Evolutionary conservation across 1,140 invertebrate species (phyloP).

Genomic region (Euura lappo): DNA sequence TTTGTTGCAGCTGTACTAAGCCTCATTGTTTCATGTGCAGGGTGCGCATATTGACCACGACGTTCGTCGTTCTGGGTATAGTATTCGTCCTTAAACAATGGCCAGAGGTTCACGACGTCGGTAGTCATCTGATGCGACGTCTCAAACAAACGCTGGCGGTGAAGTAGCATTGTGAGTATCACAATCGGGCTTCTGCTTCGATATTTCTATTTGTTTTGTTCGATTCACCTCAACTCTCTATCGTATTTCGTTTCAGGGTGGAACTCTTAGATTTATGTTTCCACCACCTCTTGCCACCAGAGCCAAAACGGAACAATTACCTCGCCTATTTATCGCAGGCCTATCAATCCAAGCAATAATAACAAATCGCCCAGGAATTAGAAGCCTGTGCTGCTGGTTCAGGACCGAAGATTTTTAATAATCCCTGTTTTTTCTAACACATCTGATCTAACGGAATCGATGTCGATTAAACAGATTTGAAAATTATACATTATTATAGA

Average conservation of each 20-base stretch:
- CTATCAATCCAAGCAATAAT: no score
- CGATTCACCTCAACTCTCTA: not conserved
- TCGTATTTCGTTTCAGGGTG: conserved; percentile 34
- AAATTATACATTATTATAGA: no score
- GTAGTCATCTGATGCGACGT: conserved; percentile 71
- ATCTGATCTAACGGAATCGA: no score
- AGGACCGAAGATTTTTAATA: no score
- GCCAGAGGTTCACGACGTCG: conserved; percentile 83
- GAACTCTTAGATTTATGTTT: conserved; percentile 40
- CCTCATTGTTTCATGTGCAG: conserved; percentile 69
- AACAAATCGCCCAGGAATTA: no score
- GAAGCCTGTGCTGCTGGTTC: no score
- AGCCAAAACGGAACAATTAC: no score
- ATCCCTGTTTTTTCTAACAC: no score
- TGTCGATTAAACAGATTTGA: no score
- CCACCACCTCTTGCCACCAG: conserved; percentile 29
- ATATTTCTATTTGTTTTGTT: no score
- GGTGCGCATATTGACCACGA: conserved; percentile 84
- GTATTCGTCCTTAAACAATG: conserved; percentile 87
- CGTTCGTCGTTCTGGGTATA: conserved; percentile 77
- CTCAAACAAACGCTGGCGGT: conserved; percentile 72
- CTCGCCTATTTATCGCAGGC: no score
- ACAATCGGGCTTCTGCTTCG: no score
- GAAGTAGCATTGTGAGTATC: conserved; percentile 63
- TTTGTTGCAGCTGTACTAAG: conserved; percentile 61